Conservation (phyloP, 2,888 invertebrate species). For the Diaprepes abbreviatus region DNA sequence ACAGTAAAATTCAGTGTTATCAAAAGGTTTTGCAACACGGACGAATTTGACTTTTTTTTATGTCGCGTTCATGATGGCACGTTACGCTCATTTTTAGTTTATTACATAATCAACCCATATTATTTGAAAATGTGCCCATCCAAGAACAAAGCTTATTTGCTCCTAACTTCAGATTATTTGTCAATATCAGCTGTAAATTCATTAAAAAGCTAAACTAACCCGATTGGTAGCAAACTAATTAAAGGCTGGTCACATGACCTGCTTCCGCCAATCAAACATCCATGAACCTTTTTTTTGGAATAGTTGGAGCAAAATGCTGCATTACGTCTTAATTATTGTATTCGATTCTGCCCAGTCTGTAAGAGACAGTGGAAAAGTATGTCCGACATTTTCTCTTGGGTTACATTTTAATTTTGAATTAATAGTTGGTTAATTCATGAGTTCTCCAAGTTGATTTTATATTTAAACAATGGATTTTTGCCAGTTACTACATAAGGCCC, state of each 20-base stretch:
- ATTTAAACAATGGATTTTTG: constrained; percentile 73
- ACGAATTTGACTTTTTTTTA: no score
- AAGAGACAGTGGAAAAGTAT: neutral
- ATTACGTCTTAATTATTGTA: neutral
- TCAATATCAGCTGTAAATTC: constrained; percentile 1
- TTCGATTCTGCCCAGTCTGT: constrained; percentile 4
- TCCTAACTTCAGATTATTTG: constrained; percentile 10
- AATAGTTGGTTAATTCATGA: neutral
- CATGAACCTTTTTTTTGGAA: no score
- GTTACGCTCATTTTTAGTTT: no score
- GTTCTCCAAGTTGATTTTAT: neutral
- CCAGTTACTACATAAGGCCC: constrained; percentile 73
- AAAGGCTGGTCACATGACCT: neutral
- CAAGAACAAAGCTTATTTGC: no score
- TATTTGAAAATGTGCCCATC: no score
- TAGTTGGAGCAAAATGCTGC: neutral
- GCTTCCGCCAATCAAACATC: neutral
- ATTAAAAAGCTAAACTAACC: neutral
- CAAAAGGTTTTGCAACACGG: no score
- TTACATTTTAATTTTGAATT: neutral
- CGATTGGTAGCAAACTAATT: neutral
- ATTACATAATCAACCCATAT: no score
- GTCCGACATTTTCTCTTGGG: constrained; percentile 19
- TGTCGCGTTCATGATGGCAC: no score
- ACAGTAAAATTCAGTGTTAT: no score